A percentile compares a stretch with the other conserved stretches of the same genome.
Conservation (phyloP, 2,113 vertebrate genomes). For the Marmota monax region DNA sequence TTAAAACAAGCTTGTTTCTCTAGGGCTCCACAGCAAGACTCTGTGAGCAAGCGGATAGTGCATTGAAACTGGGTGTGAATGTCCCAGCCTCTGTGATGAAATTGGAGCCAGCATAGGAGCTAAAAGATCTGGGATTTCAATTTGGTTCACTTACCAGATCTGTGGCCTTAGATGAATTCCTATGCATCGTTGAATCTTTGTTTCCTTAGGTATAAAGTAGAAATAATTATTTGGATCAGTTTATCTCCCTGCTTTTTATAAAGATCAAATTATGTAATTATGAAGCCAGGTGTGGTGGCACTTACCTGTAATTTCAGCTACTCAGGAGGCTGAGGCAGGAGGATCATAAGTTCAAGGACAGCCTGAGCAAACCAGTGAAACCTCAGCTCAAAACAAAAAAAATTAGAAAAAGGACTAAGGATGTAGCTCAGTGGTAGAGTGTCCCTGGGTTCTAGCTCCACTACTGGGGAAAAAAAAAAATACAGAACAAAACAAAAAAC, state of each 20-base stretch:
- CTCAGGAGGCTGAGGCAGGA: background rate
- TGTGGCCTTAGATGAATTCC: background rate
- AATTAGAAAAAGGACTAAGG: background rate
- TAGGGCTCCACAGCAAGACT: background rate
- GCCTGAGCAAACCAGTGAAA: background rate
- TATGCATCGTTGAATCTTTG: background rate
- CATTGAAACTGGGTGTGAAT: background rate
- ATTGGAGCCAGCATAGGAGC: background rate
- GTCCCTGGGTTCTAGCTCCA: background rate
- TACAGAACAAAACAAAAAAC: no score
- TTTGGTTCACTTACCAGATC: background rate
- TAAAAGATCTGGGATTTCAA: background rate
- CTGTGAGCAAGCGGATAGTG: background rate
- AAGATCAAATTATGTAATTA: background rate
- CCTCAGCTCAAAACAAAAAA: background rate
- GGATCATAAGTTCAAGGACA: background rate
- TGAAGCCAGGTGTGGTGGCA: background rate
- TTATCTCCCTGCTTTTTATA: background rate
- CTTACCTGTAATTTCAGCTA: background rate
- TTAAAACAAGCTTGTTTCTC: background rate
- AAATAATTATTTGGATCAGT: background rate
- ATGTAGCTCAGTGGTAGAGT: background rate
- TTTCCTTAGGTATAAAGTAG: background rate
- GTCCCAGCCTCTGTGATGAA: background rate
- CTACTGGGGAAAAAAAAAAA: background rate